Evolutionary conservation across 1,140 invertebrate genomes (phyloP), one percentile per base, ranked within the genome.

Genomic region (Bombus huntii): DNA sequence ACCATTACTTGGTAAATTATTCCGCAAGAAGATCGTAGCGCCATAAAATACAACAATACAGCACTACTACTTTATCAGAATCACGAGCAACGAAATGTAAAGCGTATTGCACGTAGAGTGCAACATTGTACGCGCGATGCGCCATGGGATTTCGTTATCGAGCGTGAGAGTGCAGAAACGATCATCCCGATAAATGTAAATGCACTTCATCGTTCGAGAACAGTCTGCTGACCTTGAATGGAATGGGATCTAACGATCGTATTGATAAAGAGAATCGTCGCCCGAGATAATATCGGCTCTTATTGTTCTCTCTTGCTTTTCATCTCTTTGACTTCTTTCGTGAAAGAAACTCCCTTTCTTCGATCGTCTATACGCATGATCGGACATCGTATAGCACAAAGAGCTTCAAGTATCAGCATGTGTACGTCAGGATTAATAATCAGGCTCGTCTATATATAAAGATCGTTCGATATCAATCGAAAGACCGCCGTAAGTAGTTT

Each of bases 251-350:
- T 39, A 80, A 85, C 68, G 70, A 85, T 73, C 77, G 28, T 1
- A 15, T 25, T 59, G 83, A 85, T 85, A 85, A 85, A 10, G 9
- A 44, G 12, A 39, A 84, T 79, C 68, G 25, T 53, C 31, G 34
- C 47, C 28, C 22, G 42, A 59, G 65, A 85, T 85, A 79, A 57
- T 34, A 10, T 39, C 15, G 15, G 3, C 5, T 4, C 18, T 34
- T 57, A 39, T 65, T 83, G 77, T 81, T 44, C 53, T 31, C 22
- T 9, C 28, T n/a, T 15, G 39, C 22, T 42, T 42, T 70, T 71
- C 62, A 42, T 59, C 70, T 39, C 53, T 42, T 39, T 39, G 8
- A 12, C 39, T 39, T 37, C 81, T 68, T 83, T 31, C 72, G 72
- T 53, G 59, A 77, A 42, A 77, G 42, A 28, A 68, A 5, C 8